These are phyloP conservation scores for Corythaeola cristata DNA, from an alignment of 2,113 vertebrate genomes.

Conservation along the genomic window DNA sequence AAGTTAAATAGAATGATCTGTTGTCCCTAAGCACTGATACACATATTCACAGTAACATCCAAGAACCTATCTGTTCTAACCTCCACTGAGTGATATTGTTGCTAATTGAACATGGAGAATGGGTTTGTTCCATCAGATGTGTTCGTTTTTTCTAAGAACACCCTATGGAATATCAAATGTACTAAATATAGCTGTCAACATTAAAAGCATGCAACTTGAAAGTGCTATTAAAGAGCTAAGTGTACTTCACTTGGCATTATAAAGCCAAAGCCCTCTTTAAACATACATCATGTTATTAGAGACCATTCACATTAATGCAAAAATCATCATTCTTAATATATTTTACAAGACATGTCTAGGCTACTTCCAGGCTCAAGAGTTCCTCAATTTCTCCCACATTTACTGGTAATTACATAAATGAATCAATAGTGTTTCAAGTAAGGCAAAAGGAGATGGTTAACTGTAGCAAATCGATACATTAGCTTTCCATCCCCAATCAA, in stretches of 20 bases:
- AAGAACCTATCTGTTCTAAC: conserved; percentile 49
- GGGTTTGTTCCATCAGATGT: conserved; percentile 58
- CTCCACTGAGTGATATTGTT: conserved; percentile 13
- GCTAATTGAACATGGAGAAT: conserved; percentile 61
- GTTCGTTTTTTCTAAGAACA: conserved; percentile 57
- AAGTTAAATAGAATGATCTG: conserved; percentile 36
- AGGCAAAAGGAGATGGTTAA: neutral
- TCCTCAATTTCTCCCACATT: conserved; percentile 35
- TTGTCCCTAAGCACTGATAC: conserved; percentile 25
- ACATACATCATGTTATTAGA: conserved; percentile 61
- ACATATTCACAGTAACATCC: neutral
- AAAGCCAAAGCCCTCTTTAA: conserved; percentile 59
- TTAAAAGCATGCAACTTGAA: conserved; percentile 63
- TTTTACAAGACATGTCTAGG: conserved; percentile 49
- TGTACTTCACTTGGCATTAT: conserved; percentile 63
- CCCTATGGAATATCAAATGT: conserved; percentile 60
- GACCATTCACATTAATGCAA: conserved; percentile 50
- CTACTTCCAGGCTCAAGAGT: conserved; percentile 22
- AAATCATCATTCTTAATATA: conserved; percentile 60
- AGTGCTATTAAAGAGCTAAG: conserved; percentile 67
- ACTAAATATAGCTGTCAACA: conserved; percentile 69
- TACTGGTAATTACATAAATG: conserved; percentile 48
- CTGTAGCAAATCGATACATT: neutral
- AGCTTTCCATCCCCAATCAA: neutral
- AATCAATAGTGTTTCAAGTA: conserved; percentile 31